Percentiles rank a stretch among this genome's conserved stretches.
phyloP scores from a whole-genome alignment of 2,113 vertebrate genomes.

The Eulemur rufifrons region DNA sequence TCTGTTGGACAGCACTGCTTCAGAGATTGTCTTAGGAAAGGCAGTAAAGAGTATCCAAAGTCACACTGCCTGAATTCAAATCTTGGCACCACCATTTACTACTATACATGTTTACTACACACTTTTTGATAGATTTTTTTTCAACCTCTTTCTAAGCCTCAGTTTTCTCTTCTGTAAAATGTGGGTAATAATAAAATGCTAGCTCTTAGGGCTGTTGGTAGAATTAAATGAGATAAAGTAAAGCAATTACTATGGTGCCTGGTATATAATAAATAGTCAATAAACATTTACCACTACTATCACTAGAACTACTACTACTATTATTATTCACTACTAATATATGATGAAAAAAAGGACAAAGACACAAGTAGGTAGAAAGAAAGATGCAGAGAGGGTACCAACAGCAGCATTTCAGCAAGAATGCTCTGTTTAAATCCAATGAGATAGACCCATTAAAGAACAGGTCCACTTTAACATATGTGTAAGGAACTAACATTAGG shows the following conservation, averaged over 20 bases:
- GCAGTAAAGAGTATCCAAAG: background rate
- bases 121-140: background rate
- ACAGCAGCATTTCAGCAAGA: background rate
- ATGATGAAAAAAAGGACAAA: background rate
- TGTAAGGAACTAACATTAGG: background rate
- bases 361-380: background rate
- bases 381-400: background rate
- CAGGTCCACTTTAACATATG: background rate
- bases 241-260: slow-evolving; percentile 25
- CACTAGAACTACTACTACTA: background rate
- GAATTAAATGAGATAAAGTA: slow-evolving; percentile 27
- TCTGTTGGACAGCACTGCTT: background rate
- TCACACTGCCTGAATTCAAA: background rate
- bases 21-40: background rate
- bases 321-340: background rate
- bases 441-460: background rate
- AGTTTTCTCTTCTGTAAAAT: slow-evolving; percentile 21
- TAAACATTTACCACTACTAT: background rate
- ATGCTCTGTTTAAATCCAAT: background rate
- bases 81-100: background rate
- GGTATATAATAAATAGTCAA: background rate
- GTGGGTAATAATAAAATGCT: slow-evolving; percentile 20
- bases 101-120: background rate
- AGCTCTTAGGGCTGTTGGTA: background rate
- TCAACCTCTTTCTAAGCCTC: background rate